Percentiles rank a stretch among this genome's conserved stretches.
phyloP scores from a whole-genome alignment of 2,797 vertebrate species.

The Smutsia gigantea region DNA sequence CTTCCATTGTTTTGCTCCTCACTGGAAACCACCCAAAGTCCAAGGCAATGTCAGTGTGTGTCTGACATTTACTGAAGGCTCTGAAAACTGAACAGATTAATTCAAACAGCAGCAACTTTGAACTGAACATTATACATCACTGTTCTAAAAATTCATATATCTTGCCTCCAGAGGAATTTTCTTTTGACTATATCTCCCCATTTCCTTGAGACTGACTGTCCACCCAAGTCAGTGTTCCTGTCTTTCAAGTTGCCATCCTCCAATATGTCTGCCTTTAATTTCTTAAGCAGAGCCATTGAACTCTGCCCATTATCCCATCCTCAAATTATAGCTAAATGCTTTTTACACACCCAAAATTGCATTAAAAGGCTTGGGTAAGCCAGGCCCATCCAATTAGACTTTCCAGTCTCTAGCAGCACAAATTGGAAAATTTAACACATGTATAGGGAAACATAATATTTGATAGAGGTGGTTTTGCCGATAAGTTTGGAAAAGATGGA shows the following conservation, averaged over 20 bases:
- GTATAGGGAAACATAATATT: not conserved
- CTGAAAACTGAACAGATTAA: not conserved
- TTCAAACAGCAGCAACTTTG: not conserved
- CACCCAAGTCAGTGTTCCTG: not conserved
- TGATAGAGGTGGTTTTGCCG: not conserved
- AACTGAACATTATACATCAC: not conserved
- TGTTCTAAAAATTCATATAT: not conserved
- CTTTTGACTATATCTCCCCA: not conserved
- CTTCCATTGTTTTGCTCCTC: not conserved
- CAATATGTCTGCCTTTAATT: conserved; percentile 1
- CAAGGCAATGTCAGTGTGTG: not conserved
- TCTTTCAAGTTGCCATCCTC: not conserved
- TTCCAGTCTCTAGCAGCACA: not conserved
- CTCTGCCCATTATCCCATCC: not conserved
- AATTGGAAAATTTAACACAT: conserved; percentile 11
- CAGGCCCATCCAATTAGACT: not conserved
- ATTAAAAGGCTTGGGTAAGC: not conserved
- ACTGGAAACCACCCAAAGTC: conserved; percentile 7
- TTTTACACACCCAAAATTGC: conserved; percentile 24
- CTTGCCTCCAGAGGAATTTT: not conserved
- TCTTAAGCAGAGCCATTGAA: not conserved
- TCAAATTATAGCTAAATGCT: not conserved
- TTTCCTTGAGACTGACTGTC: not conserved
- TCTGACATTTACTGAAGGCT: not conserved
- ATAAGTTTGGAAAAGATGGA: not conserved